phyloP scores from a whole-genome alignment of 2,888 invertebrate genomes.

The Cerastis leucographa region DNA sequence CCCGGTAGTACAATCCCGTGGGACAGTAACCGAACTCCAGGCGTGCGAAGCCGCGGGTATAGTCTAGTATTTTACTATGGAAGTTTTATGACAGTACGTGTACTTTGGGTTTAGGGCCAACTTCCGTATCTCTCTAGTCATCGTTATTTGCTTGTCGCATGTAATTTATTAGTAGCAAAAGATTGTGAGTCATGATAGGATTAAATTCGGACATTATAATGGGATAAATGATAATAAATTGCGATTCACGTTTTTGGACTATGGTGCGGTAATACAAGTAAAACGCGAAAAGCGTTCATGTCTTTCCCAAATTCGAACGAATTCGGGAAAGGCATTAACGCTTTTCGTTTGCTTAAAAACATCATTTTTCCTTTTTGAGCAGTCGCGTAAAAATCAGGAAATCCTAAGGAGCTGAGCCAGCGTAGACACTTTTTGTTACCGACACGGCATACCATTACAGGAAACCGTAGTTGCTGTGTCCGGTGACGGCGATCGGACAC shows the following conservation, averaged over 20 bases:
- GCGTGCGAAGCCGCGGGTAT: too few species aligned
- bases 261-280: neutral
- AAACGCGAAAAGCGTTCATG: neutral
- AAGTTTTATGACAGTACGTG: conserved; percentile 16
- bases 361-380: neutral
- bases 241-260: conserved; percentile 11
- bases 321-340: too few species aligned
- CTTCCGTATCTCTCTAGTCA: conserved; percentile 1
- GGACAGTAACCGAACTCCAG: too few species aligned
- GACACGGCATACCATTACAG: too few species aligned
- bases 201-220: conserved; percentile 6
- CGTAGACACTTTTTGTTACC: too few species aligned
- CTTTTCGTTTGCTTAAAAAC: neutral
- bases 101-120: conserved; percentile 16
- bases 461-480: too few species aligned
- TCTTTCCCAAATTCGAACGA: too few species aligned
- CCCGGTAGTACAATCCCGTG: too few species aligned
- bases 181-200: neutral
- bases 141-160: conserved; percentile 12
- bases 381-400: neutral
- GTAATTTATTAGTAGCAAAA: neutral
- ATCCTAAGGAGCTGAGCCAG: too few species aligned
- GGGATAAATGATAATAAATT: conserved; percentile 13
- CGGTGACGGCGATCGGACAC: too few species aligned
- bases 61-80: neutral